A percentile compares a stretch with the other conserved stretches of the same genome.
These are phyloP conservation scores for Hippocampus abdominalis DNA, from an alignment of 2,113 vertebrate genomes.

Conservation along the genomic window DNA sequence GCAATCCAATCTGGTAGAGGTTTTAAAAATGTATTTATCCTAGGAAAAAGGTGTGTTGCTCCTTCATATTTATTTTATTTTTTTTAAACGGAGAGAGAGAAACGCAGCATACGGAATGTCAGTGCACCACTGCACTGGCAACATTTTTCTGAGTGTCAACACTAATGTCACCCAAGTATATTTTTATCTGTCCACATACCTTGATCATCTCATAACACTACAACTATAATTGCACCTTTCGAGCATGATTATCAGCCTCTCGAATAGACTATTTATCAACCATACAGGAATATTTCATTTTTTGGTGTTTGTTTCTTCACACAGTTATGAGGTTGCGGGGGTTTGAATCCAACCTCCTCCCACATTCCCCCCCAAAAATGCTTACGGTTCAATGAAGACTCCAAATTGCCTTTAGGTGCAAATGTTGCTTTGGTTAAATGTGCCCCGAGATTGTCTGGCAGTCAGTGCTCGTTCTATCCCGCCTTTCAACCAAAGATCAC, in stretches of 20 bases:
- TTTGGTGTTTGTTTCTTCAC: background rate
- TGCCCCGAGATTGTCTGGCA: background rate
- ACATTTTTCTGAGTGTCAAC: constrained; percentile 30
- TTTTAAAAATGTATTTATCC: constrained; percentile 4
- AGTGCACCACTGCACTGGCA: background rate
- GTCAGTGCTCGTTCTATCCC: background rate
- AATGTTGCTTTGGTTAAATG: background rate
- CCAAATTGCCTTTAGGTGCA: background rate
- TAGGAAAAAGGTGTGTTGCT: constrained; percentile 14
- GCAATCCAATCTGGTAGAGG: background rate
- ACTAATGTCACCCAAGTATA: constrained; percentile 25
- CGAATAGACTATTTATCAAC: background rate
- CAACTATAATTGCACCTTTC: constrained; percentile 10
- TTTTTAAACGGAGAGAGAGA: constrained; percentile 7
- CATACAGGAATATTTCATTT: background rate
- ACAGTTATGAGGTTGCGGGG: background rate
- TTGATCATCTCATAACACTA: background rate
- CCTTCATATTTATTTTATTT: constrained; percentile 64
- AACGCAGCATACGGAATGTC: background rate
- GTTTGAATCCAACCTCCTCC: background rate
- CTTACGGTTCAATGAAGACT: background rate
- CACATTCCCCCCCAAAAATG: background rate
- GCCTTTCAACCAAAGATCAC: background rate
- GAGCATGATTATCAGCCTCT: background rate
- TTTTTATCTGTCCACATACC: constrained; percentile 4